Evolutionary conservation across 2,888 invertebrate genomes (phyloP).

Genomic region (Polyommatus icarus): DNA sequence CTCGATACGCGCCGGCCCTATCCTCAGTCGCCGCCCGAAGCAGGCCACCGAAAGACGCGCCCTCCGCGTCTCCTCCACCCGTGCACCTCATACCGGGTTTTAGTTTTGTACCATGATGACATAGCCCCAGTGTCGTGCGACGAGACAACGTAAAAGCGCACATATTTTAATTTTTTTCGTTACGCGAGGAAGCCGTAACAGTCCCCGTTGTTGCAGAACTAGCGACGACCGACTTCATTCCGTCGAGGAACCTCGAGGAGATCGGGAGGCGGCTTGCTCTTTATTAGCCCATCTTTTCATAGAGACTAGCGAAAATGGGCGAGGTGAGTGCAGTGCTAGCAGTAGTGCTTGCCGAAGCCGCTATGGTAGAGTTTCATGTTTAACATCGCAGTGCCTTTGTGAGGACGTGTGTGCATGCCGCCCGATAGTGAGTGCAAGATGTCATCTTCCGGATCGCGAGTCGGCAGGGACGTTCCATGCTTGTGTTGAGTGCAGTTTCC

Average conservation of each 20-base stretch:
- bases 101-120: slow-evolving; percentile 77
- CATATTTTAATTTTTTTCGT: slow-evolving; percentile 76
- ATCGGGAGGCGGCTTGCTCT: slow-evolving; percentile 74
- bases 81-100: slow-evolving; percentile 77
- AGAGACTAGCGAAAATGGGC: slow-evolving; percentile 79
- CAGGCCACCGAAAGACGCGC: slow-evolving; percentile 75
- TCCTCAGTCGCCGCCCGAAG: slow-evolving; percentile 80
- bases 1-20: slow-evolving; percentile 82
- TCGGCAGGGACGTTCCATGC: slow-evolving; percentile 45
- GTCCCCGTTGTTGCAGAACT: slow-evolving; percentile 79
- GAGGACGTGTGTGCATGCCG: slow-evolving; percentile 71
- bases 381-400: slow-evolving; percentile 62
- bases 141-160: slow-evolving; percentile 73
- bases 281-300: slow-evolving; percentile 74
- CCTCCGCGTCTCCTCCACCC: slow-evolving; percentile 69
- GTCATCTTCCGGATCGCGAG: slow-evolving; percentile 47
- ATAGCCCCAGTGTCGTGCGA: slow-evolving; percentile 76
- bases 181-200: slow-evolving; percentile 74
- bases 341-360: slow-evolving; percentile 73
- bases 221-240: slow-evolving; percentile 73
- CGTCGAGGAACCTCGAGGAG: slow-evolving; percentile 74
- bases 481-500: slow-evolving; percentile 58
- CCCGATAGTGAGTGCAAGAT: slow-evolving; percentile 62
- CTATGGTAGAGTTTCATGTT: slow-evolving; percentile 57
- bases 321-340: slow-evolving; percentile 78